phyloP scores from a whole-genome alignment of 2,797 vertebrate genomes.

The Malurus splendens region DNA sequence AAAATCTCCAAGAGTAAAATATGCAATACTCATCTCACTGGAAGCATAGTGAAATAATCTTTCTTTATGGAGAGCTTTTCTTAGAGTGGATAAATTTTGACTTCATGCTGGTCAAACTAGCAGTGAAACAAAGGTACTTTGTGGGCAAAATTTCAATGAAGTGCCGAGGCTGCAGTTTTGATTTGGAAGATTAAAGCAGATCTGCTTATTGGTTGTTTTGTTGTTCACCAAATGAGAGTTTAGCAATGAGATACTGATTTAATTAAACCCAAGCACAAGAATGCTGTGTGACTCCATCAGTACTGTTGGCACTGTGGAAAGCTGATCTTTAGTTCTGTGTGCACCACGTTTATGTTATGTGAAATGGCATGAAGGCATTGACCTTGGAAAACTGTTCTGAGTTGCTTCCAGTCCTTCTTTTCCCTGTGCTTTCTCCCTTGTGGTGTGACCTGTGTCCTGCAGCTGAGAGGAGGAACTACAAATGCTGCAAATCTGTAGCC shows the following conservation, averaged over 20 bases:
- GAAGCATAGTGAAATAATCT: background rate
- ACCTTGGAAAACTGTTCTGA: background rate
- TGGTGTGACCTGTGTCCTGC: background rate
- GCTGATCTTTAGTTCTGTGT: background rate
- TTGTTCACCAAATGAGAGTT: background rate
- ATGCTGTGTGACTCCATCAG: background rate
- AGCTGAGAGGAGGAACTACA: background rate
- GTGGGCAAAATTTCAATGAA: background rate
- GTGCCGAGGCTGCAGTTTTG: background rate
- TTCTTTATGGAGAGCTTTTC: background rate
- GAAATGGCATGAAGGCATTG: background rate
- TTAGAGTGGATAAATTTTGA: fast-evolving
- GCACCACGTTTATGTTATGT: fast-evolving
- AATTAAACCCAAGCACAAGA: background rate
- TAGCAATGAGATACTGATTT: background rate
- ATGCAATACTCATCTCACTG: background rate
- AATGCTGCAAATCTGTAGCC: background rate
- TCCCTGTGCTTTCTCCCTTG: background rate
- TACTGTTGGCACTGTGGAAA: background rate
- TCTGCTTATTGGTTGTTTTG: background rate
- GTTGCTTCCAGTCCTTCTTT: background rate
- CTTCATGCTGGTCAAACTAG: background rate
- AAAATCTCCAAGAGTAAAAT: background rate
- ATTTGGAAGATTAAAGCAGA: background rate
- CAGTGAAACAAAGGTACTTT: background rate